Percentiles rank a stretch among this genome's conserved stretches.
These are phyloP conservation scores for Myzus persicae DNA, from an alignment of 1,140 invertebrate species.

Conservation along the genomic window DNA sequence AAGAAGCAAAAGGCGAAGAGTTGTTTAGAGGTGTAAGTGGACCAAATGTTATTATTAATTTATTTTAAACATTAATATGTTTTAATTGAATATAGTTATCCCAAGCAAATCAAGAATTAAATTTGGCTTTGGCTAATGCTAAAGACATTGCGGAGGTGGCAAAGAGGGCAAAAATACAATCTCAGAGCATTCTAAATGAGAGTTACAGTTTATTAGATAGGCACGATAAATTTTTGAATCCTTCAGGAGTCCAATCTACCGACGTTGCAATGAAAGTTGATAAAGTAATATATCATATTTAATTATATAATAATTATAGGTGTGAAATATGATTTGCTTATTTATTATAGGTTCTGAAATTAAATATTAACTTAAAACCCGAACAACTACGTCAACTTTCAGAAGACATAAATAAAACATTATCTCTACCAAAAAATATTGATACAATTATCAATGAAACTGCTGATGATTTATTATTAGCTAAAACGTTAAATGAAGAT, in stretches of 20 bases:
- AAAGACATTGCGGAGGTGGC: conserved; percentile 71
- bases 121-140: conserved; percentile 68
- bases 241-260: conserved; percentile 78
- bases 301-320: neutral
- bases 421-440: conserved; percentile 86
- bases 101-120: conserved; percentile 69
- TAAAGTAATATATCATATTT: conserved; percentile 68
- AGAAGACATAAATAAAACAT: conserved; percentile 83
- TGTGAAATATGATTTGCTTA: conserved; percentile 38
- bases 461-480: conserved; percentile 76
- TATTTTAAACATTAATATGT: neutral
- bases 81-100: conserved; percentile 66
- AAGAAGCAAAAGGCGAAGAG: conserved; percentile 80
- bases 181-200: conserved; percentile 68
- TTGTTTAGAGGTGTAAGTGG: conserved; percentile 70
- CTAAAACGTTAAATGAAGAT: conserved; percentile 76
- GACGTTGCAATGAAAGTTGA: conserved; percentile 82
- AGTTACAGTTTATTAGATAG: conserved; percentile 72
- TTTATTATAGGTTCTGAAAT: conserved; percentile 58
- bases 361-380: conserved; percentile 76
- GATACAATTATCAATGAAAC: conserved; percentile 89
- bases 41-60: conserved; percentile 9
- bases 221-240: conserved; percentile 79
- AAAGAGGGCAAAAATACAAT: conserved; percentile 68
- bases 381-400: conserved; percentile 86